A percentile compares a stretch with the other conserved stretches of the same genome.
Evolutionary conservation across 92 coral and sea anemone genomes (phyloP).

Genomic region (Porites cylindrica): DNA sequence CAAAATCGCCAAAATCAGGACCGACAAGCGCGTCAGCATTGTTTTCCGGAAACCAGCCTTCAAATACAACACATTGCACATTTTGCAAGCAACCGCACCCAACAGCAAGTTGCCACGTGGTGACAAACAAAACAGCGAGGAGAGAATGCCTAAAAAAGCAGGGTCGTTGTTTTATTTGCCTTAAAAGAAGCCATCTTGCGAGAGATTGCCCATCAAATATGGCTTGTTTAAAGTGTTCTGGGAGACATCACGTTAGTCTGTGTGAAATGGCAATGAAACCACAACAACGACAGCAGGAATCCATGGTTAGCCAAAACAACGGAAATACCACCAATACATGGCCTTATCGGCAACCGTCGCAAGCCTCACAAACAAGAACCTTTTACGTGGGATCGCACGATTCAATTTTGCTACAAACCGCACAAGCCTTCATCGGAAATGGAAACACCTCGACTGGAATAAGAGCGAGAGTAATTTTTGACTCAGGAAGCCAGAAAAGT

Average conservation of each 20-base stretch:
- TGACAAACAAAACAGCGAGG: conserved; percentile 59
- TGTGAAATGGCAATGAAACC: conserved; percentile 47
- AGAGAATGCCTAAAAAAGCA: conserved; percentile 59
- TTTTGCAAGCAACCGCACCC: conserved; percentile 68
- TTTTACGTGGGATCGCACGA: conserved; percentile 56
- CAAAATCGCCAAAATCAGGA: too few species aligned
- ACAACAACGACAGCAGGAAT: neutral
- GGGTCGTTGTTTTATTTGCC: conserved; percentile 70
- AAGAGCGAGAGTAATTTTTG: conserved; percentile 57
- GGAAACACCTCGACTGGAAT: conserved; percentile 2
- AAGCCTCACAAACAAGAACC: conserved; percentile 17
- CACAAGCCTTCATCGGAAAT: conserved; percentile 34
- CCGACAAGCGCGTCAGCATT: neutral
- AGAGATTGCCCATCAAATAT: conserved; percentile 55
- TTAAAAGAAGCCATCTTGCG: conserved; percentile 62
- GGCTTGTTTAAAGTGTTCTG: conserved; percentile 67
- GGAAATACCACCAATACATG: conserved; percentile 15
- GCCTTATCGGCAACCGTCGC: neutral
- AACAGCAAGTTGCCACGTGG: conserved; percentile 65
- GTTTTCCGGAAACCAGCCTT: conserved; percentile 2
- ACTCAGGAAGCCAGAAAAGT: conserved; percentile 77
- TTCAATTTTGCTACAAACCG: conserved; percentile 68
- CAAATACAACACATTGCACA: conserved; percentile 47
- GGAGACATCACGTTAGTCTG: conserved; percentile 75
- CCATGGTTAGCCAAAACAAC: conserved; percentile 18